phyloP scores from a whole-genome alignment of 2,797 vertebrate species.

The Protonibea diacanthus region DNA sequence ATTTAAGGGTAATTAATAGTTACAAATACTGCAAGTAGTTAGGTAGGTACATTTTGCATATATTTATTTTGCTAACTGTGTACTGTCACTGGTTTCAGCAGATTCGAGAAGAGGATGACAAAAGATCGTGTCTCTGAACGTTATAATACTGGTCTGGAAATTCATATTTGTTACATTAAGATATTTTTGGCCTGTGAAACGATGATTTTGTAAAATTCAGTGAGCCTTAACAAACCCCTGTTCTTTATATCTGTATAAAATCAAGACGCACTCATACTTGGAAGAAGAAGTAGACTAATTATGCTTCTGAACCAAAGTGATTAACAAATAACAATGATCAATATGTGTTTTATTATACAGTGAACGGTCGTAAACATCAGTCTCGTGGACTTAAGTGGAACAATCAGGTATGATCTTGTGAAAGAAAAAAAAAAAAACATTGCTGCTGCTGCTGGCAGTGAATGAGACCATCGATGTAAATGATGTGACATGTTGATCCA shows the following conservation, averaged over 20 bases:
- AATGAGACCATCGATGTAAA: conserved; percentile 90
- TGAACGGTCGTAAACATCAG: conserved; percentile 92
- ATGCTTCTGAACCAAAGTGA: conserved; percentile 13
- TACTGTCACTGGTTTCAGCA: not conserved
- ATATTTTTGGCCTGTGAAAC: not conserved
- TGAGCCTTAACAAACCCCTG: not conserved
- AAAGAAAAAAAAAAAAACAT: conserved; percentile 75
- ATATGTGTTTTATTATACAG: conserved; percentile 85
- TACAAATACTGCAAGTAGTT: not conserved
- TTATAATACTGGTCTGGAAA: not conserved
- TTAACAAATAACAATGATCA: conserved; percentile 47
- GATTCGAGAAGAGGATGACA: not conserved
- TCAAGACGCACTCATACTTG: conserved; percentile 10
- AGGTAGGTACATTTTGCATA: not conserved
- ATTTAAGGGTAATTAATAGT: not conserved
- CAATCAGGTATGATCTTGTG: conserved; percentile 89
- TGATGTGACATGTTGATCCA: conserved; percentile 88
- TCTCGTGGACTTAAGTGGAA: conserved; percentile 89
- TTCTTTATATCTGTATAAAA: not conserved
- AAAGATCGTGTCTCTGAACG: not conserved
- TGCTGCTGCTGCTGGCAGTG: conserved; percentile 86
- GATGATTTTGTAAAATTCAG: conserved; percentile 6
- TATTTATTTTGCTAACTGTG: not conserved
- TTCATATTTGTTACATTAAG: conserved; percentile 5
- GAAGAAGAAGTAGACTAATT: not conserved